Percentiles rank a stretch among this genome's conserved stretches.
Conservation (phyloP, 35 echinoderm and acorn worm species). For the Diadema setosum region DNA sequence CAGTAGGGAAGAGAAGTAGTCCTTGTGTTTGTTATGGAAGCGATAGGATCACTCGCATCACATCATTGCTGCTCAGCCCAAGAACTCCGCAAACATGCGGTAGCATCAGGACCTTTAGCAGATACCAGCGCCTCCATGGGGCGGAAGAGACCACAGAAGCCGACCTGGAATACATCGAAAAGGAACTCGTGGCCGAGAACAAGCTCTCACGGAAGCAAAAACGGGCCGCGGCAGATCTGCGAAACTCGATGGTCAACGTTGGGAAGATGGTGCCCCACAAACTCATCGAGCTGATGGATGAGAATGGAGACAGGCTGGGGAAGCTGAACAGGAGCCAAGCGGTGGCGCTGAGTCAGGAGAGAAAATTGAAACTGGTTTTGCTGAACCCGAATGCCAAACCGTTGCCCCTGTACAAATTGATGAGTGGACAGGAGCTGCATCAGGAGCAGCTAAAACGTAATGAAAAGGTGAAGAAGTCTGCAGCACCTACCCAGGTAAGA, state of each 20-base stretch:
- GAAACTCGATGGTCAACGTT: slow-evolving; percentile 30
- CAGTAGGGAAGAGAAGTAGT: too few relatives aligned
- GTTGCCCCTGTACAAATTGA: slow-evolving; percentile 47
- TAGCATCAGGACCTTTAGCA: too few relatives aligned
- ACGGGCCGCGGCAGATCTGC: not conserved
- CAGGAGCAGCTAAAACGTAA: slow-evolving; percentile 33
- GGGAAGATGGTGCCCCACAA: slow-evolving; percentile 29
- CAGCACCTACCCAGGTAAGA: not conserved
- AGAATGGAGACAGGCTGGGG: slow-evolving; percentile 19
- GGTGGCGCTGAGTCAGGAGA: slow-evolving; percentile 14
- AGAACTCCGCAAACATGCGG: too few relatives aligned
- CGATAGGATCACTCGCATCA: too few relatives aligned
- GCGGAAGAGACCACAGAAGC: not conserved
- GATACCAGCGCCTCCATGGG: not conserved
- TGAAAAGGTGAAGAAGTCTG: slow-evolving; percentile 24
- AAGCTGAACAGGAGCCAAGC: slow-evolving; percentile 28
- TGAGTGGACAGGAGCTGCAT: slow-evolving; percentile 37
- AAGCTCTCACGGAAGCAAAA: not conserved
- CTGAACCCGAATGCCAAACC: slow-evolving; percentile 36
- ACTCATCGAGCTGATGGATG: slow-evolving; percentile 35
- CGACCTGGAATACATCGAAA: not conserved
- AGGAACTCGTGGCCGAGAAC: not conserved
- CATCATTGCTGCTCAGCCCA: too few relatives aligned
- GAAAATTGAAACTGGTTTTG: slow-evolving; percentile 37
- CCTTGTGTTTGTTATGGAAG: too few relatives aligned